These are phyloP conservation scores for Kryptopterus vitreolus DNA, from an alignment of 2,797 vertebrate genomes.

Conservation along the genomic window DNA sequence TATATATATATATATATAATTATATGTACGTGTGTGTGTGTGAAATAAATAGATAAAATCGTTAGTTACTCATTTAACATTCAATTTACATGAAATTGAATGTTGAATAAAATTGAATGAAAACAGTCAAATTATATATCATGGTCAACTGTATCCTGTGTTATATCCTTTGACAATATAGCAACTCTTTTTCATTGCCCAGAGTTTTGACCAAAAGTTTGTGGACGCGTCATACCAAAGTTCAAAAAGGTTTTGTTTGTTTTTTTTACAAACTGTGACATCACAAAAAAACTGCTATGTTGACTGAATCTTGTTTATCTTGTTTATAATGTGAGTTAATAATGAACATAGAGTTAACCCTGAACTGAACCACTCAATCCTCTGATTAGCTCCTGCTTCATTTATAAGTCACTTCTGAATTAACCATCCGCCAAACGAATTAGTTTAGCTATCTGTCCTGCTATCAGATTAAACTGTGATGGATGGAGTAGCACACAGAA, in stretches of 20 bases:
- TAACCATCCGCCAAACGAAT: neutral
- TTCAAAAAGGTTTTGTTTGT: neutral
- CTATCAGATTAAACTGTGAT: constrained; percentile 6
- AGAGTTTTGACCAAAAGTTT: too few relatives aligned
- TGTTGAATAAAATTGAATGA: too few relatives aligned
- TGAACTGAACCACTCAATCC: neutral
- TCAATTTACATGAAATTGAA: too few relatives aligned
- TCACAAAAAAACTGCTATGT: neutral
- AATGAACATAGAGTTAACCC: neutral
- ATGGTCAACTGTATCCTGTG: too few relatives aligned
- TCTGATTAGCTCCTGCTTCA: neutral
- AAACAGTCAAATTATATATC: too few relatives aligned
- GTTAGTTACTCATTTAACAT: too few relatives aligned
- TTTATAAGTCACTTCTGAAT: neutral
- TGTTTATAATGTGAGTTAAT: neutral
- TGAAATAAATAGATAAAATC: too few relatives aligned
- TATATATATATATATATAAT: too few relatives aligned
- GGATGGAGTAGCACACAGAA: neutral
- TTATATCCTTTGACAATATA: too few relatives aligned
- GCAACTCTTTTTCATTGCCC: too few relatives aligned
- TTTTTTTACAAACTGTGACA: neutral
- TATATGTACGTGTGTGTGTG: too few relatives aligned
- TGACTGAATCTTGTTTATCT: neutral
- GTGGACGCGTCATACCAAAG: neutral
- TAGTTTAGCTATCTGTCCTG: neutral